Base-by-base conservation (phyloP, 2,113 vertebrate species). In the Melozone crissalis region DNA sequence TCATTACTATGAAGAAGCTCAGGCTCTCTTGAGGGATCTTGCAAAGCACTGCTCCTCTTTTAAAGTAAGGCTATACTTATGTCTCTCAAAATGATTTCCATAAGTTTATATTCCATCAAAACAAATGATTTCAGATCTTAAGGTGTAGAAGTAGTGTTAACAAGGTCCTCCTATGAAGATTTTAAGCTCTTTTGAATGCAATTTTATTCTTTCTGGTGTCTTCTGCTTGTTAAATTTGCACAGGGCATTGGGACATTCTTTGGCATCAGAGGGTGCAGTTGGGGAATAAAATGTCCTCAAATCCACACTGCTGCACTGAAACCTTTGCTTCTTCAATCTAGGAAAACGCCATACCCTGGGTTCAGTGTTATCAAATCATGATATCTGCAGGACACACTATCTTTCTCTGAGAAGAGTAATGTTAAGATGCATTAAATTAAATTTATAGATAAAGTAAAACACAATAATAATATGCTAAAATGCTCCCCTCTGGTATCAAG, bases 1-100 rank as follows among this genome's bases (percentile, higher is more conserved):
- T 97, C 97, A 97, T 97, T 97, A 96, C 96, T 95, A 92, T 97
- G 97, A 97, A 95, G 96, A 95, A 95, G 65, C 90, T 88, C 46
- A 28, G 87, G 51, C 72, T 84, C 87, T 97, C 96, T 93, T 94
- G 80, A 96, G 93, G 74, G 93, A 96, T 94, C 97, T 93, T 97
- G 89, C 90, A 94, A 97, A 97, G 93, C 94, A 96, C 79, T 75
- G 93, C 82, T 97, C 83, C 59, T 92, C 89, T 96, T 97, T 97
- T 95, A 95, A 79, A 97, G 91, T 79, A 67, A 95, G 72, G 77
- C 87, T 97, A 87, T 79, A 90, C 76, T 96, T 94, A 93, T 1
- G 11, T 82, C 82, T 93, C 72, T 93, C 87, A 92, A 95, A 96
- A 95, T 95, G 89, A 95, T 96, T 96, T 94, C 94, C 93, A 93